Conservation (phyloP, 2,797 vertebrate genomes). For the Microcaecilia unicolor region DNA sequence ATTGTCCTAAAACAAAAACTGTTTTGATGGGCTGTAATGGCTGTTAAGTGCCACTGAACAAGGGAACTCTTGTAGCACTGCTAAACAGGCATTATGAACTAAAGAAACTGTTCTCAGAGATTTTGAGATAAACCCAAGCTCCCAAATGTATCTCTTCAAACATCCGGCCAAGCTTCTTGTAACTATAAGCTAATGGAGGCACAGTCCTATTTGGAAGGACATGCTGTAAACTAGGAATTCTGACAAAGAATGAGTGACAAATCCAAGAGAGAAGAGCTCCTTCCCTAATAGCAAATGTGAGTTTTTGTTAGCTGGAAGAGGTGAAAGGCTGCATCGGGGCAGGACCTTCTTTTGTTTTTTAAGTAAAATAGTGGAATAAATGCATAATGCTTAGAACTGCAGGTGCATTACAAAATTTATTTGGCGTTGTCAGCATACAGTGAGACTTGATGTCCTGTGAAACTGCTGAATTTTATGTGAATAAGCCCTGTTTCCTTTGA, state of each 20-base stretch:
- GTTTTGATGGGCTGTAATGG: slow-evolving; percentile 94
- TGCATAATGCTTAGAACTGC: slow-evolving; percentile 69
- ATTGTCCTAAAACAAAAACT: slow-evolving; percentile 82
- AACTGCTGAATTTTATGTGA: slow-evolving; percentile 59
- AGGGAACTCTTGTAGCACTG: slow-evolving; percentile 66
- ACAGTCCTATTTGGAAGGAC: slow-evolving; percentile 38
- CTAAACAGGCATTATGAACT: slow-evolving; percentile 40
- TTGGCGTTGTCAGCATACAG: slow-evolving; percentile 66
- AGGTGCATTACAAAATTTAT: slow-evolving; percentile 82
- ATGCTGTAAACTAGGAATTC: slow-evolving; percentile 51
- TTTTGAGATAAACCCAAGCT: slow-evolving; percentile 41
- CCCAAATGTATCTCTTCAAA: slow-evolving; percentile 30
- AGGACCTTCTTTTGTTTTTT: slow-evolving; percentile 76
- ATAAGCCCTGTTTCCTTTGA: slow-evolving; percentile 71
- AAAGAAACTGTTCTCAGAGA: slow-evolving; percentile 53
- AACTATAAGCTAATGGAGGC: slow-evolving; percentile 71
- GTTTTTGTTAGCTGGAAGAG: slow-evolving; percentile 94
- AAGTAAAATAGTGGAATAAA: slow-evolving; percentile 86
- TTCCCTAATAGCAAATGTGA: slow-evolving; percentile 64
- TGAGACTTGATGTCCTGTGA: slow-evolving; percentile 58
- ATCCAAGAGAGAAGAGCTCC: slow-evolving; percentile 54
- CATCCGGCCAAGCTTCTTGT: slow-evolving; percentile 40
- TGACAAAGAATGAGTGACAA: slow-evolving; percentile 68
- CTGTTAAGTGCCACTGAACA: slow-evolving; percentile 84
- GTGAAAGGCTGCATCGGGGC: slow-evolving; percentile 79